Evolutionary conservation across 2,888 invertebrate genomes (phyloP).

Genomic region (Drosophila pseudotalamancana): DNA sequence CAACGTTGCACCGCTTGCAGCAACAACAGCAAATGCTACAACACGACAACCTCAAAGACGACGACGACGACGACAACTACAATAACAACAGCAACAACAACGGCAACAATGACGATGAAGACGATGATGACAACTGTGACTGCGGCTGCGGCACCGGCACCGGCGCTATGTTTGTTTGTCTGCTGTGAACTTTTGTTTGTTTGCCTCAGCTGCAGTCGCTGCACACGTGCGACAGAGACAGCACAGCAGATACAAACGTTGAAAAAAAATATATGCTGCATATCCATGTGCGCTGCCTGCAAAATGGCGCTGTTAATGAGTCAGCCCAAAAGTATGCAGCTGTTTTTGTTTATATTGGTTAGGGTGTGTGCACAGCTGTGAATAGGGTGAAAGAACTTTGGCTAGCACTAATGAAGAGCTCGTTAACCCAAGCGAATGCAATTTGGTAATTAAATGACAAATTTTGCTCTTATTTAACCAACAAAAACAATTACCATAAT

Average conservation of each 20-base stretch:
- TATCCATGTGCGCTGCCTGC: conserved; percentile 24
- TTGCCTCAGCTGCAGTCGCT: conserved; percentile 16
- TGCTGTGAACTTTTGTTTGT: conserved; percentile 47
- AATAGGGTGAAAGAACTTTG: background rate
- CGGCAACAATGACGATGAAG: conserved; percentile 5
- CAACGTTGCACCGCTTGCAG: conserved; percentile 27
- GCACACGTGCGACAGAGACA: conserved; percentile 1
- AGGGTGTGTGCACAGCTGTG: no score
- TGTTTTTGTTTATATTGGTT: background rate
- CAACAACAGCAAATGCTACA: conserved; percentile 21
- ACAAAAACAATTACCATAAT: background rate
- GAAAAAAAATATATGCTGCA: conserved; percentile 38
- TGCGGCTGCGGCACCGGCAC: conserved; percentile 11
- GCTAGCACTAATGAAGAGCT: background rate
- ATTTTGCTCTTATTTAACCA: background rate
- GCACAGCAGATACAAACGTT: background rate
- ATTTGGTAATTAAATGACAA: background rate
- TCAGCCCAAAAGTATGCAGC: conserved; percentile 31
- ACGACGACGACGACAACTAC: conserved; percentile 20
- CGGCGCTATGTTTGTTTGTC: conserved; percentile 54
- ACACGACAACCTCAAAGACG: conserved; percentile 55
- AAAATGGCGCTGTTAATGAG: conserved; percentile 2
- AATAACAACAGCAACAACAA: conserved; percentile 6
- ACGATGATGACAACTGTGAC: conserved; percentile 29
- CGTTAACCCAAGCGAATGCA: background rate